Evolutionary conservation across 2,888 invertebrate genomes (phyloP).

Genomic region (Drosophila helvetica): DNA sequence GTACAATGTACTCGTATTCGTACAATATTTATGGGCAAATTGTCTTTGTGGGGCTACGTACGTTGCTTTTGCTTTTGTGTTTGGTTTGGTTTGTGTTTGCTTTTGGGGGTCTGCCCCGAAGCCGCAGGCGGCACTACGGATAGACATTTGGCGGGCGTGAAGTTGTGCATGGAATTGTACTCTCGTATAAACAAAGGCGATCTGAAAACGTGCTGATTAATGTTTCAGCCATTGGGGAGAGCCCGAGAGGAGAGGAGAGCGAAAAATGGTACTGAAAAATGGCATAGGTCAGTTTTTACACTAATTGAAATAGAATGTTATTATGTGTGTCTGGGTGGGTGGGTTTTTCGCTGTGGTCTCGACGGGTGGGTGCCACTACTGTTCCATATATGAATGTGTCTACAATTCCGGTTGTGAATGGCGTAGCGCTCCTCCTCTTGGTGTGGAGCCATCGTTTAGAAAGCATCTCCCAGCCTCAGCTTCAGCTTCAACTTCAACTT

Average conservation of each 20-base stretch:
- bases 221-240: constrained; percentile 39
- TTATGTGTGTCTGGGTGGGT: constrained; percentile 13
- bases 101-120: constrained; percentile 11
- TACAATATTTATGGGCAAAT: constrained; percentile 38
- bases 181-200: constrained; percentile 40
- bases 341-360: constrained; percentile 19
- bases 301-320: constrained; percentile 77
- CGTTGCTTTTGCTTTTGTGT: not conserved
- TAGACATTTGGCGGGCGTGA: constrained; percentile 22
- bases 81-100: constrained; percentile 29
- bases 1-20: not conserved
- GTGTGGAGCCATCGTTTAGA: constrained; percentile 57
- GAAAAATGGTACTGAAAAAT: constrained; percentile 54
- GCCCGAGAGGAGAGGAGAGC: not conserved
- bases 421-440: constrained; percentile 17
- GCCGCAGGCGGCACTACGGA: constrained; percentile 16
- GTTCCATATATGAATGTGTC: not conserved
- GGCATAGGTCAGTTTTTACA: constrained; percentile 76
- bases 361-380: constrained; percentile 48
- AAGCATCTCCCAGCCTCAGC: constrained; percentile 43
- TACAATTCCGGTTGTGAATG: constrained; percentile 44
- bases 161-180: constrained; percentile 26
- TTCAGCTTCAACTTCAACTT: constrained; percentile 30
- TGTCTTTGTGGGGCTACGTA: constrained; percentile 32
- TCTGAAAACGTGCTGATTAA: constrained; percentile 74